Evolutionary conservation across 2,797 vertebrate genomes (phyloP).

Genomic region (Myotis vivesi): DNA sequence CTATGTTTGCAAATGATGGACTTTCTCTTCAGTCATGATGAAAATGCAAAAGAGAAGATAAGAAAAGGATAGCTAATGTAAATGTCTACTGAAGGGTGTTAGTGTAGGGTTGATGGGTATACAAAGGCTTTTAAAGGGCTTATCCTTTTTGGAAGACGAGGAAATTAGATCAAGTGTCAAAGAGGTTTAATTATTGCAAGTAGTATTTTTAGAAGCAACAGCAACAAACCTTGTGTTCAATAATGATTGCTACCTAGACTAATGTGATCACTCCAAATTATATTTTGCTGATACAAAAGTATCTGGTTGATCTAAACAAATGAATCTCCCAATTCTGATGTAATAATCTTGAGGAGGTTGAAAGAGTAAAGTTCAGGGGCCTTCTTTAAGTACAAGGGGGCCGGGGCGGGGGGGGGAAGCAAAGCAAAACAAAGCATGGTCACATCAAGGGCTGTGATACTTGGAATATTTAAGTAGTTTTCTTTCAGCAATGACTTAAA

Average conservation of each 20-base stretch:
- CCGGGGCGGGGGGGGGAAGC: neutral
- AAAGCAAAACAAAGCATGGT: neutral
- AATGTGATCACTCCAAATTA: neutral
- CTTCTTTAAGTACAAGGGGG: neutral
- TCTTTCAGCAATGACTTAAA: neutral
- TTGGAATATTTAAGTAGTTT: neutral
- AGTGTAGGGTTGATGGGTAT: neutral
- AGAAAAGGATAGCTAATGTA: neutral
- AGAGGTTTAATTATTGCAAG: neutral
- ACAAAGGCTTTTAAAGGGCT: neutral
- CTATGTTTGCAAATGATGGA: neutral
- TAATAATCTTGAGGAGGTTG: neutral
- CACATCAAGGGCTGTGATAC: neutral
- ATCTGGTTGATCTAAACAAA: neutral
- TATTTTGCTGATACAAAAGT: neutral
- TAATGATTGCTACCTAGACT: neutral
- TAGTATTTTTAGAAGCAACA: neutral
- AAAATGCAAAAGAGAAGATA: neutral
- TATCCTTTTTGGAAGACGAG: neutral
- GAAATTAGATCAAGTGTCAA: neutral
- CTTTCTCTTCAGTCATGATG: neutral
- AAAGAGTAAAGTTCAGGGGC: neutral
- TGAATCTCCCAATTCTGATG: neutral
- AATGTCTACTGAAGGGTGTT: neutral
- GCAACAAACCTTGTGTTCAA: neutral